Conservation (phyloP, 2,888 invertebrate genomes). For the Phyllotreta striolata region DNA sequence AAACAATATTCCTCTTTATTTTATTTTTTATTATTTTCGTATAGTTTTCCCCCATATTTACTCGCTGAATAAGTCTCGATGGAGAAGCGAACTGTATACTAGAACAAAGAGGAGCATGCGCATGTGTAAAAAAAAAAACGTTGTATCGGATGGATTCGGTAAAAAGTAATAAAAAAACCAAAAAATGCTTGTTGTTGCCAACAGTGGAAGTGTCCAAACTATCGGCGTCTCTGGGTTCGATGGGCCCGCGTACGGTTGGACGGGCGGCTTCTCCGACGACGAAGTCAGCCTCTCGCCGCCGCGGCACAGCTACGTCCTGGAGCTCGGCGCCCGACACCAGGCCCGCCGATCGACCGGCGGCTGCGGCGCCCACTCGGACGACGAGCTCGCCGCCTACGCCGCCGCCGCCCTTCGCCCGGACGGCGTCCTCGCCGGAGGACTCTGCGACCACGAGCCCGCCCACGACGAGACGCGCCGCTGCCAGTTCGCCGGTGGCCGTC, state of each 20-base stretch:
- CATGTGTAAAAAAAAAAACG: too few species aligned
- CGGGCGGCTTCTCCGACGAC: slow-evolving; percentile 84
- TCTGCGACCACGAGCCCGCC: slow-evolving; percentile 61
- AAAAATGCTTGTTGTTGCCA: slow-evolving; percentile 30
- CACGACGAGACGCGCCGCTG: slow-evolving; percentile 55
- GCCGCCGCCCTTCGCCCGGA: slow-evolving; percentile 61
- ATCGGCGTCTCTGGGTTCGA: slow-evolving; percentile 69
- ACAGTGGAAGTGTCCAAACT: slow-evolving; percentile 63
- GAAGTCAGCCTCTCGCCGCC: slow-evolving; percentile 75
- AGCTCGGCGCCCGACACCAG: slow-evolving; percentile 67
- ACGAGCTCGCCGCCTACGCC: slow-evolving; percentile 56
- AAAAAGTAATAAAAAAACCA: neutral
- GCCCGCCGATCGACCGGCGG: slow-evolving; percentile 57
- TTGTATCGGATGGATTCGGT: too few species aligned
- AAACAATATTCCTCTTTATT: slow-evolving; percentile 34
- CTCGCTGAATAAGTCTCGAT: neutral
- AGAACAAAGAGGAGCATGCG: too few species aligned
- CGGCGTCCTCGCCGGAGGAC: slow-evolving; percentile 60
- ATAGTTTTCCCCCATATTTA: neutral
- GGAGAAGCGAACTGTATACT: neutral
- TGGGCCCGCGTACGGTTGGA: slow-evolving; percentile 60
- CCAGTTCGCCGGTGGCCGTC: slow-evolving; percentile 62
- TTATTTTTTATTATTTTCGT: slow-evolving; percentile 2
- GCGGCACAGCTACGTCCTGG: slow-evolving; percentile 69
- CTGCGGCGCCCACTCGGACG: slow-evolving; percentile 62